phyloP scores from a whole-genome alignment of 2,888 invertebrate species.

The Eupeodes luniger region DNA sequence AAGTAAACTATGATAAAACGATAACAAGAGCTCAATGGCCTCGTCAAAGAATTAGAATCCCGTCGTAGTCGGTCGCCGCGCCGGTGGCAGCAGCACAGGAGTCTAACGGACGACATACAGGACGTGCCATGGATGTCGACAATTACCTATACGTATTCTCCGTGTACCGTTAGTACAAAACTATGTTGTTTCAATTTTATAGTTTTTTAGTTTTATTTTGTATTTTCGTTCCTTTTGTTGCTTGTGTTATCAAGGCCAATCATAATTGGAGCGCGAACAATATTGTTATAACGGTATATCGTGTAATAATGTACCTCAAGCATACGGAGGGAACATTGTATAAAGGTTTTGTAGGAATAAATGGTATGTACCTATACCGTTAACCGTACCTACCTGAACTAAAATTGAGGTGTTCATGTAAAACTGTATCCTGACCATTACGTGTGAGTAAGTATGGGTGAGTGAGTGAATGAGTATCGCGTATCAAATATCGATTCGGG shows the following conservation, averaged over 20 bases:
- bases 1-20: slow-evolving; percentile 7
- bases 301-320: slow-evolving; percentile 32
- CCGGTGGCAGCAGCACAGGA: background rate
- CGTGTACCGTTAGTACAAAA: slow-evolving; percentile 61
- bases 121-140: slow-evolving; percentile 65
- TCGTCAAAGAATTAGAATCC: slow-evolving; percentile 13
- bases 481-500: slow-evolving; percentile 56
- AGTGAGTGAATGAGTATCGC: slow-evolving; percentile 10
- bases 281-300: slow-evolving; percentile 70
- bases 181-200: slow-evolving; percentile 62
- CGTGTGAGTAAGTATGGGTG: slow-evolving; percentile 37
- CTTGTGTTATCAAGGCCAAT: slow-evolving; percentile 69
- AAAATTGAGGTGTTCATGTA: slow-evolving; percentile 77
- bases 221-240: slow-evolving; percentile 26
- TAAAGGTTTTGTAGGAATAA: too few species aligned
- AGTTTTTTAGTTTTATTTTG: background rate
- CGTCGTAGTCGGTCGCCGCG: too few species aligned
- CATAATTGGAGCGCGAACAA: slow-evolving; percentile 76
- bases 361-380: too few species aligned
- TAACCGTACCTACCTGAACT: background rate
- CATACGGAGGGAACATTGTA: background rate
- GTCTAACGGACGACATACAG: slow-evolving; percentile 6
- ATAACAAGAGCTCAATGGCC: slow-evolving; percentile 42
- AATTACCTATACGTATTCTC: slow-evolving; percentile 47
- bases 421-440: slow-evolving; percentile 72